Base-by-base conservation (phyloP, 1,140 invertebrate genomes). In the Macrocentrus cingulum region DNA sequence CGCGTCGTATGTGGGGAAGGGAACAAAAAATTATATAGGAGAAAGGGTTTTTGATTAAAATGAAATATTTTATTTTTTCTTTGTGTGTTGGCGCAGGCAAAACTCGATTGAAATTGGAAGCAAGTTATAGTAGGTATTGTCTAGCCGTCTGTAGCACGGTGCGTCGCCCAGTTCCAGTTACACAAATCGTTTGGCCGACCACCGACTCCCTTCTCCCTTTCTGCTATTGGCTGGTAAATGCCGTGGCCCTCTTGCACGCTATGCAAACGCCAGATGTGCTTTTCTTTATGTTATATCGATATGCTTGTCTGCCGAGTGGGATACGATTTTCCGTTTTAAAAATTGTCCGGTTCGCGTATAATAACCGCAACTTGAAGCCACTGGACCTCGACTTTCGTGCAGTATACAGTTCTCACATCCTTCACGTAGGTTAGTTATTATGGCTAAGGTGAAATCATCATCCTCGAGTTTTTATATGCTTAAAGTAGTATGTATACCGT, bases 241-340 rank as follows among this genome's bases (percentile, higher is more conserved):
- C 20, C 32, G 32, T 25, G 25, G 36, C 22, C 53, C 41, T 39
- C 13, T 8, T 15, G 23, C 16, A n/a, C n/a, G 9, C 49, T 51
- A 58, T 62, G 60, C 55, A 62, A 62, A 62, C 42, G 51, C 60
- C 60, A 62, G 60, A 57, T 62, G 60, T 54, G 55, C 52, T 54
- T 62, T 62, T 62, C 60, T 62, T 62, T 62, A 62, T 61, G 60
- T 53, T 57, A 61, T 58, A 57, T 58, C 53, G 59, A 61, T 61
- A 61, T 56, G 8, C 1, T 29, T 15, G 7, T 41, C 36, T 49
- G 54, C 29, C 9, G 32, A 44, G 15, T 34, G 22, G 19, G 18
- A 6, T 1, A 41, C n/a, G 19, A 19, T 16, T 11, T 23, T 23
- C 2, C n/a, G 13, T 4, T 46, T 20, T 46, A 20, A 46, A 22